Conservation (phyloP, 2,888 invertebrate genomes). For the Microctonus aethiopoides region DNA sequence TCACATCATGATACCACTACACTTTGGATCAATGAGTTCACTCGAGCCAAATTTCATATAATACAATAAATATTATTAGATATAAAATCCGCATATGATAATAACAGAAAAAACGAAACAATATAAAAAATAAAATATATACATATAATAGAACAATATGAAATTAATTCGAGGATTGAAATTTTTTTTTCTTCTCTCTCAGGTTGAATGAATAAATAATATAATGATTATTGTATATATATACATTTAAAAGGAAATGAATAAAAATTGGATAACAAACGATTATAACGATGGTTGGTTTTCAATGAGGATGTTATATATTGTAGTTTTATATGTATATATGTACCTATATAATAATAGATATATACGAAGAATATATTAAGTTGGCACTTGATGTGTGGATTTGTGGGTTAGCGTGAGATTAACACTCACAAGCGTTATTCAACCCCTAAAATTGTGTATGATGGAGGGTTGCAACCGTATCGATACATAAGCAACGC, state of each 20-base stretch:
- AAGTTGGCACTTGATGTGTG: conserved; percentile 37
- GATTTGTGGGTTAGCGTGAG: conserved; percentile 48
- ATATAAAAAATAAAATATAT: neutral
- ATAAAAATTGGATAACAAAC: conserved; percentile 8
- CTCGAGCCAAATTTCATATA: neutral
- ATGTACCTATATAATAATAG: neutral
- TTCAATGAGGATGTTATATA: conserved; percentile 13
- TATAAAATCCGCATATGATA: neutral
- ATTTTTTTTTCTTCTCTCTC: neutral
- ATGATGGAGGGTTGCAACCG: conserved; percentile 43
- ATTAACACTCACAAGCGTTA: conserved; percentile 55
- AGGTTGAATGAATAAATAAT: too few species aligned
- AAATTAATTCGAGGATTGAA: neutral
- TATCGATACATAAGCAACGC: conserved; percentile 36
- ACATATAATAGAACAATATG: neutral
- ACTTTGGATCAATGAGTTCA: neutral
- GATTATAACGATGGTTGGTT: conserved; percentile 24
- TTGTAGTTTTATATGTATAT: too few species aligned
- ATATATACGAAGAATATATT: conserved; percentile 19
- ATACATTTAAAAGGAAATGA: neutral
- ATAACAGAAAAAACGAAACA: neutral
- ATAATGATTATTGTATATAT: too few species aligned
- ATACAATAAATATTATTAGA: neutral
- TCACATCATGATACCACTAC: neutral
- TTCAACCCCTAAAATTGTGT: conserved; percentile 31